Evolutionary conservation across 1,140 invertebrate species (phyloP).

Genomic region (Bursaphelenchus mucronatus): DNA sequence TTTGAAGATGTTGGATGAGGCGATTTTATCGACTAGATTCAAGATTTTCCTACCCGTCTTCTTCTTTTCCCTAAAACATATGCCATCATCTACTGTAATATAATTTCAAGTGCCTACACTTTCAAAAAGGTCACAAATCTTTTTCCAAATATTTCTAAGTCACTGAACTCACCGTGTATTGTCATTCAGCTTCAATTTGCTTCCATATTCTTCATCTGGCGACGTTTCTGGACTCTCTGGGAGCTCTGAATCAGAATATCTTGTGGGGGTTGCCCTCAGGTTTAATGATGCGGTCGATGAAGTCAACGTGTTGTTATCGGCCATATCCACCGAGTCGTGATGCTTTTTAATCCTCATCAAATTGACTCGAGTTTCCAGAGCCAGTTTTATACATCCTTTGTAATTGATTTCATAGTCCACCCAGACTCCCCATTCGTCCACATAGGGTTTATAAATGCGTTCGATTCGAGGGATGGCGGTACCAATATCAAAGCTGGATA

Average conservation of each 20-base stretch:
- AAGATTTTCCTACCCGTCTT: conserved; percentile 42
- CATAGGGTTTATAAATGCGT: conserved; percentile 69
- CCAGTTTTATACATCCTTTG: conserved; percentile 79
- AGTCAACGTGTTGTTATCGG: conserved; percentile 12
- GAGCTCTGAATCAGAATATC: conserved; percentile 58
- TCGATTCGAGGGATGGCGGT: conserved; percentile 67
- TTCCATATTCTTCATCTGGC: conserved; percentile 57
- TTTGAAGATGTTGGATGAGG: conserved; percentile 84
- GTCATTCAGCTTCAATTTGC: conserved; percentile 45
- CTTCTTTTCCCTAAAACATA: conserved; percentile 28
- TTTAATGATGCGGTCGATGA: conserved; percentile 4
- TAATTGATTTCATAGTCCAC: conserved; percentile 84
- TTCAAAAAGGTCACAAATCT: no score
- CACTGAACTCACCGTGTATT: conserved; percentile 29
- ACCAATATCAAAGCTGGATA: conserved; percentile 75
- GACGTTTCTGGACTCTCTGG: conserved; percentile 56
- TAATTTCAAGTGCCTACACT: no score
- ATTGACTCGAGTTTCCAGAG: conserved; percentile 90
- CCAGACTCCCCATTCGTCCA: conserved; percentile 85
- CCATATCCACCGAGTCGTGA: conserved; percentile 26
- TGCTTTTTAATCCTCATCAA: conserved; percentile 73
- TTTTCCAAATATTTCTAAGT: background rate
- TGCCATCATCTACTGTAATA: background rate
- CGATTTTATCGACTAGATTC: conserved; percentile 78
- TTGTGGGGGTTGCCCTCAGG: conserved; percentile 21